Percentiles rank a stretch among this genome's conserved stretches.
phyloP scores from a whole-genome alignment of 2,113 vertebrate genomes.

The Lagopus leucura region DNA sequence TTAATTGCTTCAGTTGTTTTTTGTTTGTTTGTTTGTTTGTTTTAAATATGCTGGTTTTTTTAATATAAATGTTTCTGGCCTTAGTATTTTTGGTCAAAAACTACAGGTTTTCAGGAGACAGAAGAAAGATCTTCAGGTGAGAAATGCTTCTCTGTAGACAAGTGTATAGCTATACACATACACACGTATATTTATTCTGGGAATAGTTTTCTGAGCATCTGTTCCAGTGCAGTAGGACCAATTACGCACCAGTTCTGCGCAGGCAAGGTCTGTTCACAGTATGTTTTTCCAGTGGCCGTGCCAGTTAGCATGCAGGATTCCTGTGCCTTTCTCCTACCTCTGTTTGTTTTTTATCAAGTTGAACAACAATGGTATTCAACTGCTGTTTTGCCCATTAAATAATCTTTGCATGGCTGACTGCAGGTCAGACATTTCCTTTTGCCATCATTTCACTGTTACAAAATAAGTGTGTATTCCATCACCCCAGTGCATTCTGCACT shows the following conservation, averaged over 20 bases:
- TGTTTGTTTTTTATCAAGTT: conserved; percentile 25
- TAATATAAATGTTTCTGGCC: neutral
- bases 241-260: neutral
- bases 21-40: neutral
- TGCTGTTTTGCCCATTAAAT: conserved; percentile 10
- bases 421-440: neutral
- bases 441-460: neutral
- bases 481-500: neutral
- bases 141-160: neutral
- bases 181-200: neutral
- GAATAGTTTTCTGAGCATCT: neutral
- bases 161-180: neutral
- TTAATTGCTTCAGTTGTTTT: neutral
- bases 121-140: neutral
- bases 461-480: neutral
- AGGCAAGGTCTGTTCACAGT: neutral
- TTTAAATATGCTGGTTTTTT: neutral
- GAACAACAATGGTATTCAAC: conserved; percentile 62
- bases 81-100: neutral
- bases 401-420: neutral
- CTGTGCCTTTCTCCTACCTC: conserved; percentile 3
- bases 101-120: neutral
- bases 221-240: neutral
- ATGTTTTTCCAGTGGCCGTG: neutral
- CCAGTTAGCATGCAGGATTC: neutral